Evolutionary conservation across 2,888 invertebrate species (phyloP).

Genomic region (Eristalis intricaria): DNA sequence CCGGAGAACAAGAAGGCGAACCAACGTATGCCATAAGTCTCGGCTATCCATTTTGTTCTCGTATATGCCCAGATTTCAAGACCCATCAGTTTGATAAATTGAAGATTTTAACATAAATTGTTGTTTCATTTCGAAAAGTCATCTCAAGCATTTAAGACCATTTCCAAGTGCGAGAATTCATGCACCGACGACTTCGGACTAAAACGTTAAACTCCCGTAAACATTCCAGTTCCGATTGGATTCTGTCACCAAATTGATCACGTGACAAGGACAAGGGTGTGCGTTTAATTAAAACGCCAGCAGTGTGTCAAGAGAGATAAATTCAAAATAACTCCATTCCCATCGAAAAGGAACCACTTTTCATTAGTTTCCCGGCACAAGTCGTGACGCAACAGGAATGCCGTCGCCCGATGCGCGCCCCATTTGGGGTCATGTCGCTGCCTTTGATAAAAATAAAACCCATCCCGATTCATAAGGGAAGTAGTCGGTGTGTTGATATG

Average conservation of each 20-base stretch:
- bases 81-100: background rate
- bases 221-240: background rate
- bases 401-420: background rate
- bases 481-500: too few species aligned
- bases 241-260: background rate
- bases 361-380: background rate
- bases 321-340: conserved; percentile 3
- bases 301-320: background rate
- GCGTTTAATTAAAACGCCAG: conserved; percentile 6
- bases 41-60: too few species aligned
- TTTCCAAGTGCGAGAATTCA: too few species aligned
- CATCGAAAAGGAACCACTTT: background rate
- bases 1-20: too few species aligned
- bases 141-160: background rate
- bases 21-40: too few species aligned
- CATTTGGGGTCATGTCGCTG: background rate
- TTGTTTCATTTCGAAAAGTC: background rate
- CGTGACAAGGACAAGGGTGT: background rate
- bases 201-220: background rate
- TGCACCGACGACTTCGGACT: too few species aligned
- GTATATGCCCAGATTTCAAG: too few species aligned
- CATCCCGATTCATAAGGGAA: background rate
- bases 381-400: background rate
- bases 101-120: background rate
- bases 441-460: background rate